Conservation (phyloP, 2,113 vertebrate genomes). For the Muscicapa adusta region DNA sequence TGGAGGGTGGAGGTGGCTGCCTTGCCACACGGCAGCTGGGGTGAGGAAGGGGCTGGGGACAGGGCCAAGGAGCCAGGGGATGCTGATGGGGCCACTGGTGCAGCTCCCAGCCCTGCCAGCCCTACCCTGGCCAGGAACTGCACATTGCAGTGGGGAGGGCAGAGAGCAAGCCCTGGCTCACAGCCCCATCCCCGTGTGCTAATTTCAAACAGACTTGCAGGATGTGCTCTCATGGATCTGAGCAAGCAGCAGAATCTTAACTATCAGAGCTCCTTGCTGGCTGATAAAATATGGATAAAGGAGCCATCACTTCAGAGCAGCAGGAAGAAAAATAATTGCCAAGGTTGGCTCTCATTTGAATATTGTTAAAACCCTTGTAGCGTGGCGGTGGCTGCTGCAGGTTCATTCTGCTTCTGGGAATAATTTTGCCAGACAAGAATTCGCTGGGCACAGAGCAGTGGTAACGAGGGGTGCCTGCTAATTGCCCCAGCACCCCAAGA, state of each 20-base stretch:
- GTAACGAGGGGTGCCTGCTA: background rate
- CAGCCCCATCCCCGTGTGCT: background rate
- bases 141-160: background rate
- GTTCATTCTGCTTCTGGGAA: background rate
- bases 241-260: constrained; percentile 55
- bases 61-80: background rate
- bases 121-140: background rate
- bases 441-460: background rate
- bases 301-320: constrained; percentile 59
- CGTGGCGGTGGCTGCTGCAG: background rate
- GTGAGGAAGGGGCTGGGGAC: too few species aligned
- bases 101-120: background rate
- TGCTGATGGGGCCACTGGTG: background rate
- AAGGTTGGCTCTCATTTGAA: constrained; percentile 57
- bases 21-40: rapidly evolving
- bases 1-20: rapidly evolving
- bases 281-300: constrained; percentile 70
- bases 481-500: background rate
- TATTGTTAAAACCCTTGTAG: constrained; percentile 26
- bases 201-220: constrained; percentile 50
- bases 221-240: constrained; percentile 22
- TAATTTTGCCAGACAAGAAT: background rate
- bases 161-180: background rate
- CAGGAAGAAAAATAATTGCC: constrained; percentile 69
- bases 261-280: constrained; percentile 50